Evolutionary conservation across 1,140 invertebrate genomes (phyloP).

Genomic region (Cydia amplana): DNA sequence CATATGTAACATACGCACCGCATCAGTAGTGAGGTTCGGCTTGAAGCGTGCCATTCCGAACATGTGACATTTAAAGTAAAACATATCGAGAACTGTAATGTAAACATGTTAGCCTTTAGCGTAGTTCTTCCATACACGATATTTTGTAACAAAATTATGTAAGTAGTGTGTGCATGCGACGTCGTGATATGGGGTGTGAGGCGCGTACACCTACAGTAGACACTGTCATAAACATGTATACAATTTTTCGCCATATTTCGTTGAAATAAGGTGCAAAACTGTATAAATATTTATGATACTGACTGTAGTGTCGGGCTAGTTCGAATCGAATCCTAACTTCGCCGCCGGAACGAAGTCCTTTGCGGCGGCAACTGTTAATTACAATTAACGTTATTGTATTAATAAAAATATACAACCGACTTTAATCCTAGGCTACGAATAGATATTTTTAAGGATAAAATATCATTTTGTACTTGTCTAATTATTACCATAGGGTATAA

Average conservation of each 20-base stretch:
- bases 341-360: neutral
- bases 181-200: conserved; percentile 39
- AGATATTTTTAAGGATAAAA: conserved; percentile 74
- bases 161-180: conserved; percentile 58
- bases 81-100: conserved; percentile 69
- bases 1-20: conserved; percentile 35
- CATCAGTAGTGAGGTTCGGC: conserved; percentile 49
- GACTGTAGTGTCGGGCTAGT: neutral
- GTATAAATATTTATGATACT: neutral
- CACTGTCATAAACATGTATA: neutral
- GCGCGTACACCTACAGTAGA: neutral
- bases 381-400: conserved; percentile 56
- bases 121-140: conserved; percentile 74
- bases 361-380: conserved; percentile 58
- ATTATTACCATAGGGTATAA: conserved; percentile 75
- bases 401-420: conserved; percentile 71
- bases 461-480: conserved; percentile 80
- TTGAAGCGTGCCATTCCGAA: conserved; percentile 70
- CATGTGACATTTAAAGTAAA: conserved; percentile 65
- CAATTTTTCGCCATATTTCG: neutral
- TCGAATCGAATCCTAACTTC: conserved; percentile 26
- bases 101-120: conserved; percentile 76
- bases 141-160: conserved; percentile 46
- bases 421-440: conserved; percentile 75
- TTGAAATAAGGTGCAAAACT: neutral